Percentiles rank a stretch among this genome's conserved stretches.
phyloP scores from a whole-genome alignment of 2,797 vertebrate genomes.

The Tapirus indicus region DNA sequence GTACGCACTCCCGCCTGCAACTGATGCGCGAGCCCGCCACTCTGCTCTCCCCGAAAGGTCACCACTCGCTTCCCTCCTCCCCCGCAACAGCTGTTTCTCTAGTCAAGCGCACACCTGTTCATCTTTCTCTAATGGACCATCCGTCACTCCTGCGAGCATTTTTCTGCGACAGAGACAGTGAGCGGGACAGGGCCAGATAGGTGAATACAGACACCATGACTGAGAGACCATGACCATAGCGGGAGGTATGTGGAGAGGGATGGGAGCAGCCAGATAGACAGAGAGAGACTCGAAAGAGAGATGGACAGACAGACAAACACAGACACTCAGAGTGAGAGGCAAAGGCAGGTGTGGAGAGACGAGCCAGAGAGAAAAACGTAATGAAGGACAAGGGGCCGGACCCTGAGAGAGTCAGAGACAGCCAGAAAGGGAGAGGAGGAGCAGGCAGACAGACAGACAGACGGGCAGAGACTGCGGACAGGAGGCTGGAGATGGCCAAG shows the following conservation, averaged over 20 bases:
- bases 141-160: conserved; percentile 79
- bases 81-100: conserved; percentile 81
- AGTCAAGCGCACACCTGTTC: conserved; percentile 83
- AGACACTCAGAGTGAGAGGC: not conserved
- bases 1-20: not conserved
- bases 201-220: not conserved
- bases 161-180: conserved; percentile 69
- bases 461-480: not conserved
- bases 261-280: conserved; percentile 9
- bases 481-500: not conserved
- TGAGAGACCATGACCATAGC: not conserved
- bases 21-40: not conserved
- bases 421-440: not conserved
- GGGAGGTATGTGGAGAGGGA: not conserved
- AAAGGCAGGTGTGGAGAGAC: not conserved
- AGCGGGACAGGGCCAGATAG: conserved; percentile 46
- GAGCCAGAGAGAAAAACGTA: not conserved
- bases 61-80: conserved; percentile 29
- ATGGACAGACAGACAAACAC: not conserved
- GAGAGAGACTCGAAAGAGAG: not conserved
- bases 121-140: conserved; percentile 87
- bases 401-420: not conserved
- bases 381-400: not conserved
- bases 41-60: conserved; percentile 78
- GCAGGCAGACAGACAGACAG: not conserved